These are phyloP conservation scores for Cryptosula pallasiana DNA, from an alignment of 2,888 invertebrate genomes.

Conservation along the genomic window DNA sequence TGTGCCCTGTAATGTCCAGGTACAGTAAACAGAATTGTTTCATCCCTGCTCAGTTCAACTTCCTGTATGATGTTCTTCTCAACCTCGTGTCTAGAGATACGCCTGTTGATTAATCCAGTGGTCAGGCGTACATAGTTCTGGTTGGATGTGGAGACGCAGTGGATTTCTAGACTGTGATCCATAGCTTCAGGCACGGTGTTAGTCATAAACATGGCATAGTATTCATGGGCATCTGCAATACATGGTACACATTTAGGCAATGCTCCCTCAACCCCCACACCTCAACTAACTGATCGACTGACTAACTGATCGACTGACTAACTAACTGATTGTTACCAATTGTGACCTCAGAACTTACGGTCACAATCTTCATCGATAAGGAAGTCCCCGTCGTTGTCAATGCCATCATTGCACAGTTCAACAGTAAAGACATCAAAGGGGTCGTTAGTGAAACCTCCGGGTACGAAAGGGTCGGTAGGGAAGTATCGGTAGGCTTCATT, in stretches of 20 bases:
- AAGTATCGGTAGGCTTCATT: conserved; percentile 9
- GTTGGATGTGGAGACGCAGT: conserved; percentile 19
- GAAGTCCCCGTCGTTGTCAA: conserved; percentile 21
- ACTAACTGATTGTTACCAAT: too few species aligned
- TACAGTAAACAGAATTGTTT: conserved; percentile 10
- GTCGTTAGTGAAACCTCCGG: conserved; percentile 10
- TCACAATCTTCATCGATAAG: conserved; percentile 20
- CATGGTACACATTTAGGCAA: too few species aligned
- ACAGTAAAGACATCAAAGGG: conserved; percentile 6
- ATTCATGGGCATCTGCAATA: conserved; percentile 20
- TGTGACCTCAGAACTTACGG: too few species aligned
- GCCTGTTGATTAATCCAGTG: conserved; percentile 6
- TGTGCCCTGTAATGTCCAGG: conserved; percentile 16
- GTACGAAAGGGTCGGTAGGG: neutral
- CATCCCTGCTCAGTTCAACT: neutral
- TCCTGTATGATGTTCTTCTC: conserved; percentile 23
- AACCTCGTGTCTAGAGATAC: conserved; percentile 18
- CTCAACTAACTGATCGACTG: too few species aligned
- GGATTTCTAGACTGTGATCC: conserved; percentile 21
- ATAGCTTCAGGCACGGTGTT: conserved; percentile 12
- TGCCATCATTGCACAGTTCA: conserved; percentile 19
- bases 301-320: too few species aligned
- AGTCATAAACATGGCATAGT: conserved; percentile 21
- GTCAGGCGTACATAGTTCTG: conserved; percentile 19
- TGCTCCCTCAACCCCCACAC: too few species aligned